Evolutionary conservation across 1,140 invertebrate genomes (phyloP).

Genomic region (Megalopta genalis): DNA sequence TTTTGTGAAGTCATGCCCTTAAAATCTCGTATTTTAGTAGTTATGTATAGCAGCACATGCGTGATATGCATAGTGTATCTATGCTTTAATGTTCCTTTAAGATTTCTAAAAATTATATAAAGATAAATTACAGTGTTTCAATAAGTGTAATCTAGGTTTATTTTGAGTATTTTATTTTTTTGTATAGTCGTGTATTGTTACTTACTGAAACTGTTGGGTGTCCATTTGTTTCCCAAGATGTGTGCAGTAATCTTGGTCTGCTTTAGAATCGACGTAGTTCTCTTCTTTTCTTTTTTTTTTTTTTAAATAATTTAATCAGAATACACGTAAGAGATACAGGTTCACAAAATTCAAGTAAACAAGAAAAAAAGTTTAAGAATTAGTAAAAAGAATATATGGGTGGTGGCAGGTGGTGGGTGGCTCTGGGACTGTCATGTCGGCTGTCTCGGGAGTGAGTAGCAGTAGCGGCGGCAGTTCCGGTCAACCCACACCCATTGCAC

Average conservation of each 20-base stretch:
- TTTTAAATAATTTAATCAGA: too few species aligned
- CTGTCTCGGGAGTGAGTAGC: slow-evolving; percentile 77
- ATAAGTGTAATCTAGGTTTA: not conserved
- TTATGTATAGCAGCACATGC: slow-evolving; percentile 24
- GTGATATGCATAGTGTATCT: slow-evolving; percentile 19
- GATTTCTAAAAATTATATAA: not conserved
- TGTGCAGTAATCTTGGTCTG: not conserved
- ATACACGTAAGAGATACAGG: slow-evolving; percentile 1
- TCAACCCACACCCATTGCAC: slow-evolving; percentile 79
- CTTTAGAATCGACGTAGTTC: too few species aligned
- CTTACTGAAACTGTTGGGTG: not conserved
- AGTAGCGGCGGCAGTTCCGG: slow-evolving; percentile 77
- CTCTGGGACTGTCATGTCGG: slow-evolving; percentile 77
- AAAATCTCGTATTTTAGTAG: slow-evolving; percentile 8
- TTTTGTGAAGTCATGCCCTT: slow-evolving; percentile 50
- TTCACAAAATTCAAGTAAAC: slow-evolving; percentile 47
- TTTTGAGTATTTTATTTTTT: not conserved
- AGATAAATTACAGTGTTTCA: not conserved
- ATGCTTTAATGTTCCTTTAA: not conserved
- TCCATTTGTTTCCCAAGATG: not conserved
- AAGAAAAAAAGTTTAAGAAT: slow-evolving; percentile 39
- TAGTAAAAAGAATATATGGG: slow-evolving; percentile 72
- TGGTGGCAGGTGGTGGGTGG: slow-evolving; percentile 79
- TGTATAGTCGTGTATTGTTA: not conserved
- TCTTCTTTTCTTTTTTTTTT: too few species aligned